Evolutionary conservation across 2,888 invertebrate species (phyloP).

Genomic region (Pachycephus smyrnensis): DNA sequence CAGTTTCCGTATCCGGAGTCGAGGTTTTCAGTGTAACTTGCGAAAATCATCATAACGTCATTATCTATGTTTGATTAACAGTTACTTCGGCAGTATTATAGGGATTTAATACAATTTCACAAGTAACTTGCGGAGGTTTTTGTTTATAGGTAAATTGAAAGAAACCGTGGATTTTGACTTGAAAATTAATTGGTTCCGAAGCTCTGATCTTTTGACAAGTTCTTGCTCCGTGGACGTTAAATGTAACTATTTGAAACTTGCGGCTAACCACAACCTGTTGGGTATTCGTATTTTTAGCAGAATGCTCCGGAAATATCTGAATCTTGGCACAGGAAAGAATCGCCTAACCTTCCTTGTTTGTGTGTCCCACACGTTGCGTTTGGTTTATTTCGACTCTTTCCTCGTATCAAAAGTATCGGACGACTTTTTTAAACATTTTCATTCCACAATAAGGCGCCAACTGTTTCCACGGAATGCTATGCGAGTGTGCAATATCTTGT

Average conservation of each 20-base stretch:
- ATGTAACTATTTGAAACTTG: background rate
- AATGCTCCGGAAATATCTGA: background rate
- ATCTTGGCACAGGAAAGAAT: background rate
- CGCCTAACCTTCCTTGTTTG: too few relatives aligned
- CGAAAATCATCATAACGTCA: too few relatives aligned
- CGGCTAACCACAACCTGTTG: background rate
- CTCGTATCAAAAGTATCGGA: background rate
- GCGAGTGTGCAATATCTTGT: too few relatives aligned
- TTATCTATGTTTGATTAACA: too few relatives aligned
- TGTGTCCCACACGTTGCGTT: background rate
- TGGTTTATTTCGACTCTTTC: background rate
- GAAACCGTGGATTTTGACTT: background rate
- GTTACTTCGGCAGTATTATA: too few relatives aligned
- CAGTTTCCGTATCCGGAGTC: background rate
- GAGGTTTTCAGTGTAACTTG: background rate
- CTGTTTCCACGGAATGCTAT: background rate
- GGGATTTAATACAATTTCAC: too few relatives aligned
- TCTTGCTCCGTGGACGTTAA: background rate
- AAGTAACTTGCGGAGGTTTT: too few relatives aligned
- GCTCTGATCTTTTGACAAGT: background rate
- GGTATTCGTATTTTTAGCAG: background rate
- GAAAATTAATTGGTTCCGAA: background rate
- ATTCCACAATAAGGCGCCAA: background rate
- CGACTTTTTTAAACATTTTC: background rate
- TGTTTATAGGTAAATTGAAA: too few relatives aligned